Evolutionary conservation across 37 sponge, comb jelly and placozoan genomes (phyloP).

Genomic region (Bolinopsis microptera): DNA sequence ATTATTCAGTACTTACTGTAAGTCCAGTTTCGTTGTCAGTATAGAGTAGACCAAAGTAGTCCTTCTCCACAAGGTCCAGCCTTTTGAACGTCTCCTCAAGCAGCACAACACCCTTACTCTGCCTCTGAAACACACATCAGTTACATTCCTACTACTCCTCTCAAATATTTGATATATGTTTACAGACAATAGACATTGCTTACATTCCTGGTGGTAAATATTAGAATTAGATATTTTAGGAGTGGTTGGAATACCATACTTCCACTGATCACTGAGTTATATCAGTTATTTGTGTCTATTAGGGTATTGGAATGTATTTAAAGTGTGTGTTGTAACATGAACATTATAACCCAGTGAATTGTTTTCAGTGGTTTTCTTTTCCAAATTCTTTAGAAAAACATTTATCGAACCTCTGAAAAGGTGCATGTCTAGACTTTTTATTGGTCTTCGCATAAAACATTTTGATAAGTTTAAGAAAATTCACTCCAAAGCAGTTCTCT

Average conservation of each 20-base stretch:
- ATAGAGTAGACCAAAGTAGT: slow-evolving; percentile 84
- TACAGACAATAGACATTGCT: neutral
- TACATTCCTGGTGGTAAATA: neutral
- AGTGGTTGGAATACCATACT: neutral
- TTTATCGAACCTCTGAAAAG: no score
- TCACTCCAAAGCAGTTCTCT: no score
- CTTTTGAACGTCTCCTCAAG: slow-evolving; percentile 74
- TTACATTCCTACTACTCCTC: neutral
- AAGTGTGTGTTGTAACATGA: no score
- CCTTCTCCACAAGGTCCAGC: slow-evolving; percentile 82
- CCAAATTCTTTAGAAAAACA: no score
- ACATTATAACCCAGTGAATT: no score
- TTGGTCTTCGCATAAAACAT: no score
- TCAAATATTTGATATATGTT: neutral
- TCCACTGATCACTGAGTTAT: neutral
- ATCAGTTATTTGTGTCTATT: neutral
- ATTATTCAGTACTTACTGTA: neutral
- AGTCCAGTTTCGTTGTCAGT: slow-evolving; percentile 10
- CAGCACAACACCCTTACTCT: slow-evolving; percentile 72
- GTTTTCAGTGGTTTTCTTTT: no score
- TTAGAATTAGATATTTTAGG: neutral
- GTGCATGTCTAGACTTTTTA: no score
- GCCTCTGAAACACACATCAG: slow-evolving; percentile 67
- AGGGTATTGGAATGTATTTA: no score
- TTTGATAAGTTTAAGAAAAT: no score